Conservation (phyloP, 2,888 invertebrate genomes). For the Seladonia tumulorum region DNA sequence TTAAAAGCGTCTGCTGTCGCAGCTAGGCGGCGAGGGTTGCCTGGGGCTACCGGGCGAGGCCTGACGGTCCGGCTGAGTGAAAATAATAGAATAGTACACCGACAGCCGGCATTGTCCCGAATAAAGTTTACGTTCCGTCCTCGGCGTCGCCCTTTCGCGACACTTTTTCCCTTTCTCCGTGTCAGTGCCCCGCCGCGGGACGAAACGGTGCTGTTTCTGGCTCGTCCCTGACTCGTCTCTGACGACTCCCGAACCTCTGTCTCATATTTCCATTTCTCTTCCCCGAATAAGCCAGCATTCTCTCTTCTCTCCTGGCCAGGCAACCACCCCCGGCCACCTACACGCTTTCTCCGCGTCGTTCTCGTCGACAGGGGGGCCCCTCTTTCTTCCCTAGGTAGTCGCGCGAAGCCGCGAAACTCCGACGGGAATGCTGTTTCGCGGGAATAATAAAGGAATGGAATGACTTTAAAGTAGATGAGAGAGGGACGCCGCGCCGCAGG, state of each 20-base stretch:
- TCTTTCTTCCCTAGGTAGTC: conserved; percentile 1
- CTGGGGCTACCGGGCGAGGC: conserved; percentile 48
- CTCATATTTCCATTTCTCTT: conserved; percentile 55
- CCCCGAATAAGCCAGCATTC: neutral
- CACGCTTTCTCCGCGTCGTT: neutral
- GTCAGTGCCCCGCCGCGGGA: conserved; percentile 12
- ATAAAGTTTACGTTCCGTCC: conserved; percentile 80
- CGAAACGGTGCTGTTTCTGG: neutral
- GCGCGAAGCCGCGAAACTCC: conserved; percentile 37
- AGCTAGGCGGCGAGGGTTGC: conserved; percentile 55
- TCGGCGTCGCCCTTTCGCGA: conserved; percentile 57
- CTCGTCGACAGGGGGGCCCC: neutral
- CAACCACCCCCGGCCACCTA: neutral
- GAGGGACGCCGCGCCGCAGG: neutral
- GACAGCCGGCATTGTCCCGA: conserved; percentile 79
- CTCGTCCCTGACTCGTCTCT: conserved; percentile 1
- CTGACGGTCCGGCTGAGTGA: conserved; percentile 70
- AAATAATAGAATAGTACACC: conserved; percentile 82
- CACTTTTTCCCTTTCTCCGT: conserved; percentile 40
- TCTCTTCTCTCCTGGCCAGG: neutral
- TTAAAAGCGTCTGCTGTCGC: conserved; percentile 75
- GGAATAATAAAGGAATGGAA: conserved; percentile 67
- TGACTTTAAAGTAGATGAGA: conserved; percentile 59
- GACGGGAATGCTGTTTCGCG: conserved; percentile 55
- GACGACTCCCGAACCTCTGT: conserved; percentile 38